These are phyloP conservation scores for Salvelinus namaycush DNA, from an alignment of 2,113 vertebrate genomes.

Conservation along the genomic window DNA sequence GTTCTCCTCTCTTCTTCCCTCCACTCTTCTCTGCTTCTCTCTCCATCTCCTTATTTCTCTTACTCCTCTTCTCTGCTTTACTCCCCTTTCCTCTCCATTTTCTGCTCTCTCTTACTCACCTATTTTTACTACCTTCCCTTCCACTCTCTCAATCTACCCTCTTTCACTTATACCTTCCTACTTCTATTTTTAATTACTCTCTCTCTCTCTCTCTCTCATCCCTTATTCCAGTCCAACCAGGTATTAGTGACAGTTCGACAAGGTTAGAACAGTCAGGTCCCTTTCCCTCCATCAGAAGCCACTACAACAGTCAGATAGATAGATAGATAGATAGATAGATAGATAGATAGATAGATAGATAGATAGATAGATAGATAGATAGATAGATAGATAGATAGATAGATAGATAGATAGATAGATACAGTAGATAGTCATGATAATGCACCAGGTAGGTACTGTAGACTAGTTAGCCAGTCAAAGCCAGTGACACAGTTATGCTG, in stretches of 20 bases:
- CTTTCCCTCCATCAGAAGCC: conserved; percentile 15
- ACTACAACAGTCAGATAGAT: conserved; percentile 13
- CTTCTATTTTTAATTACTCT: too few species aligned
- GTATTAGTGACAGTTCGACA: too few species aligned
- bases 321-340: too few species aligned
- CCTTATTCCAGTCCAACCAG: not conserved
- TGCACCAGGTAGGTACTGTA: conserved; percentile 27
- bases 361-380: too few species aligned
- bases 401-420: too few species aligned
- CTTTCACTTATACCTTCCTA: too few species aligned
- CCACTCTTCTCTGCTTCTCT: not conserved
- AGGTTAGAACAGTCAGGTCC: not conserved
- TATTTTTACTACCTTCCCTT: not conserved
- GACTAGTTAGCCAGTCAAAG: conserved; percentile 10
- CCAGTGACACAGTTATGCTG: too few species aligned
- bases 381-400: too few species aligned
- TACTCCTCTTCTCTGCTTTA: not conserved
- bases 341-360: too few species aligned
- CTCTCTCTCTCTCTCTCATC: too few species aligned
- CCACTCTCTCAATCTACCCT: not conserved
- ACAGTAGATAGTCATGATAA: too few species aligned
- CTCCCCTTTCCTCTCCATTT: conserved; percentile 12
- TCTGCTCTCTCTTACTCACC: not conserved
- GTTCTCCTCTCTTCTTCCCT: conserved; percentile 23
- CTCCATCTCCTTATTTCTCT: conserved; percentile 8